Conservation (phyloP, 2,797 vertebrate species). For the Propithecus deckenii region DNA sequence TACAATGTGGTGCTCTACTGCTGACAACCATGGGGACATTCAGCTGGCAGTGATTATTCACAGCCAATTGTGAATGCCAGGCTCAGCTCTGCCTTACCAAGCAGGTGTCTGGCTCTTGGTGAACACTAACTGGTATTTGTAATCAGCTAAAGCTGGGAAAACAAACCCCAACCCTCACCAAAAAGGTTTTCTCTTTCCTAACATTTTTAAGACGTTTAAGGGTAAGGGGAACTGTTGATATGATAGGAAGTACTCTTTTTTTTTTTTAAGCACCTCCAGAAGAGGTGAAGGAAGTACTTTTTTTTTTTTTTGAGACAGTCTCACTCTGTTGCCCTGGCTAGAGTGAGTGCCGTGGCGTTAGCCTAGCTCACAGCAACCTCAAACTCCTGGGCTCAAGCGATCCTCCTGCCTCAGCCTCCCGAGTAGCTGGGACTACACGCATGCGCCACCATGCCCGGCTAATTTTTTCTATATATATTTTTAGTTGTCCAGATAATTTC, state of each 20-base stretch:
- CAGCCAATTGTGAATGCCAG: not conserved
- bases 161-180: not conserved
- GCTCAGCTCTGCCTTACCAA: not conserved
- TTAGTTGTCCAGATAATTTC: too few relatives aligned
- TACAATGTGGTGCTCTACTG: not conserved
- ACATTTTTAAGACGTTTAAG: not conserved
- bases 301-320: not conserved
- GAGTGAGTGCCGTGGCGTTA: too few relatives aligned
- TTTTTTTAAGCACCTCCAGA: not conserved
- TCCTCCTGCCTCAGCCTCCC: too few relatives aligned
- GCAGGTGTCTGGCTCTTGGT: not conserved
- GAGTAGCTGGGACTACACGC: too few relatives aligned
- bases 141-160: slow-evolving; percentile 39
- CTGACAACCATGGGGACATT: not conserved
- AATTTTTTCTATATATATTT: too few relatives aligned
- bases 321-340: too few relatives aligned
- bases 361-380: too few relatives aligned
- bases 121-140: slow-evolving; percentile 16
- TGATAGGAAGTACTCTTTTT: not conserved
- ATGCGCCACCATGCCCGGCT: too few relatives aligned
- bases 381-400: too few relatives aligned
- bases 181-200: not conserved
- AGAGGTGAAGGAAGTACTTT: not conserved
- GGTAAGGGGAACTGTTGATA: not conserved
- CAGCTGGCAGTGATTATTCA: not conserved